These are phyloP conservation scores for Melinaea marsaeus DNA, from an alignment of 2,888 invertebrate genomes.

Conservation along the genomic window DNA sequence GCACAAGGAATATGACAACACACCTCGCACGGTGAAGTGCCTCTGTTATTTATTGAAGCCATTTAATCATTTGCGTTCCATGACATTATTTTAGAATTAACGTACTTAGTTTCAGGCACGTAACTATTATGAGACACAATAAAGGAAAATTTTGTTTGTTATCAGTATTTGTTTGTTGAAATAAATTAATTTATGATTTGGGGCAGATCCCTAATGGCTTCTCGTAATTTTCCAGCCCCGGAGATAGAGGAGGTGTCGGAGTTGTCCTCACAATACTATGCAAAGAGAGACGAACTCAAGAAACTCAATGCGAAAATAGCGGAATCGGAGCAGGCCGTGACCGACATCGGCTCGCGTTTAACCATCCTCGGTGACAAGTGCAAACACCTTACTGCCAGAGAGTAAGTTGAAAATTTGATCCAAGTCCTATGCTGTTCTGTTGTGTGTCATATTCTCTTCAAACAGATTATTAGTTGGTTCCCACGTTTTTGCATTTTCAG, in stretches of 20 bases:
- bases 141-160: no score
- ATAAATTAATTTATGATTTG: neutral
- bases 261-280: constrained; percentile 54
- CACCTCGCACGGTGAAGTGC: no score
- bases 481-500: constrained; percentile 35
- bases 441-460: neutral
- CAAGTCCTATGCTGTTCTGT: no score
- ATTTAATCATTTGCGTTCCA: no score
- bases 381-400: constrained; percentile 55
- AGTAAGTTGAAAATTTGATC: constrained; percentile 45
- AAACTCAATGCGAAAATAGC: constrained; percentile 38
- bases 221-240: constrained; percentile 46
- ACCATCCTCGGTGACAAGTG: constrained; percentile 52
- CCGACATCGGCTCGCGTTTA: constrained; percentile 50
- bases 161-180: no score
- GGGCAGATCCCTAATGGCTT: neutral
- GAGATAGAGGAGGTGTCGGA: constrained; percentile 62
- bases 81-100: no score
- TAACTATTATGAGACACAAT: no score
- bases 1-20: neutral
- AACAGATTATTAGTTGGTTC: no score
- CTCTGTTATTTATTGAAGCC: no score
- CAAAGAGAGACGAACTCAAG: constrained; percentile 54
- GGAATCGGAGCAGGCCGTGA: constrained; percentile 47
- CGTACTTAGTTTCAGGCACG: no score